Percentiles rank a stretch among this genome's conserved stretches.
phyloP scores from a whole-genome alignment of 37 sponge, comb jelly and placozoan species.

The Theonella swinhoei region DNA sequence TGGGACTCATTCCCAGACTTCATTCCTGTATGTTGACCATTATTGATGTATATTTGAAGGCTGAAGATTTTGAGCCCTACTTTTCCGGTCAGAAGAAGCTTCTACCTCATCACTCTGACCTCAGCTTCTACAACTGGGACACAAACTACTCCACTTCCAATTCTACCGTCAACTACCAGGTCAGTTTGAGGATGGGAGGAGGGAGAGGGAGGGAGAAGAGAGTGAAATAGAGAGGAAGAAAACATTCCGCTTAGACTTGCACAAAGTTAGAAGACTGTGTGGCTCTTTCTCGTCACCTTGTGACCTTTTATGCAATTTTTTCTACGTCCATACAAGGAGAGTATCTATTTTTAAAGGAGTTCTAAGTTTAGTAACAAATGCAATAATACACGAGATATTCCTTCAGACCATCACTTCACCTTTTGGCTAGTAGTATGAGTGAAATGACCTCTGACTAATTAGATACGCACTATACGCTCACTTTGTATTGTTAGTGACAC shows the following conservation, averaged over 20 bases:
- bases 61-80: slow-evolving; percentile 91
- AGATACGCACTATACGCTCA: too few species aligned
- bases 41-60: slow-evolving; percentile 27
- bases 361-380: too few species aligned
- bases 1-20: neutral
- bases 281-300: neutral
- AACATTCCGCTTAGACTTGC: too few species aligned
- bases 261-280: neutral
- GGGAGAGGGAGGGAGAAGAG: neutral
- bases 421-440: too few species aligned
- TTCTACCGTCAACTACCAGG: slow-evolving; percentile 91
- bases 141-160: slow-evolving; percentile 84
- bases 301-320: neutral
- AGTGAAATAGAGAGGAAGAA: neutral
- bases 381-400: too few species aligned
- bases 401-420: too few species aligned
- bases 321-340: neutral
- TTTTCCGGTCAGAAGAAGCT: slow-evolving; percentile 83
- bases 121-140: slow-evolving; percentile 99
- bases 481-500: too few species aligned
- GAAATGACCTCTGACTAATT: too few species aligned
- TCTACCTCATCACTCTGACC: slow-evolving; percentile 89
- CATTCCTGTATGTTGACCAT: neutral
- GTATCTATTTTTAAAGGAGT: too few species aligned
- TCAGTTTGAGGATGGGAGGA: neutral